These are phyloP conservation scores for Papilio demoleus DNA, from an alignment of 2,888 invertebrate species.

Conservation along the genomic window DNA sequence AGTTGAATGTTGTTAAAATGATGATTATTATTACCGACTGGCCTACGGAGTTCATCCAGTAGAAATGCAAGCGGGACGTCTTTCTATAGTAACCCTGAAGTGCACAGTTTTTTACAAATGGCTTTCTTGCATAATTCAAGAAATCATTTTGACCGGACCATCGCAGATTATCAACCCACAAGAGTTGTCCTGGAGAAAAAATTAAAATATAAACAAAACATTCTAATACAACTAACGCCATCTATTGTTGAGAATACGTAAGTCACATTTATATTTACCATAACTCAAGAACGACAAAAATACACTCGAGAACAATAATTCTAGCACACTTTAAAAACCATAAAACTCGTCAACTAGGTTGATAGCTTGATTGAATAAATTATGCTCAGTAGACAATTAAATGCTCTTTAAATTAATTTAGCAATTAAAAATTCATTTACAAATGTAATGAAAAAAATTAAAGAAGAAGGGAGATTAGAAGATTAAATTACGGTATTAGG, in stretches of 20 bases:
- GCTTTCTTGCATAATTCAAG: slow-evolving; percentile 74
- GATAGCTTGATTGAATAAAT: too few species aligned
- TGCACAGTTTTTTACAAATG: slow-evolving; percentile 82
- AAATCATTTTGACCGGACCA: slow-evolving; percentile 85
- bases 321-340: too few species aligned
- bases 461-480: too few species aligned
- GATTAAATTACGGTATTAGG: too few species aligned
- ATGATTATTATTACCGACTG: slow-evolving; percentile 85
- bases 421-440: too few species aligned
- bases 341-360: too few species aligned
- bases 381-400: background rate
- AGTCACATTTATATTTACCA: too few species aligned
- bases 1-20: background rate
- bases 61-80: slow-evolving; percentile 86
- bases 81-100: slow-evolving; percentile 89
- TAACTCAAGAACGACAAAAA: too few species aligned
- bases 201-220: background rate
- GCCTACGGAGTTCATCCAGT: slow-evolving; percentile 90
- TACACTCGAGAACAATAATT: too few species aligned
- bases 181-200: slow-evolving; percentile 83
- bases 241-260: slow-evolving; percentile 18
- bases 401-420: background rate
- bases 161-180: slow-evolving; percentile 88
- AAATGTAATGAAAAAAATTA: too few species aligned
- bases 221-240: background rate